Conservation (phyloP, 2,113 vertebrate species). For the Misgurnus anguillicaudatus region DNA sequence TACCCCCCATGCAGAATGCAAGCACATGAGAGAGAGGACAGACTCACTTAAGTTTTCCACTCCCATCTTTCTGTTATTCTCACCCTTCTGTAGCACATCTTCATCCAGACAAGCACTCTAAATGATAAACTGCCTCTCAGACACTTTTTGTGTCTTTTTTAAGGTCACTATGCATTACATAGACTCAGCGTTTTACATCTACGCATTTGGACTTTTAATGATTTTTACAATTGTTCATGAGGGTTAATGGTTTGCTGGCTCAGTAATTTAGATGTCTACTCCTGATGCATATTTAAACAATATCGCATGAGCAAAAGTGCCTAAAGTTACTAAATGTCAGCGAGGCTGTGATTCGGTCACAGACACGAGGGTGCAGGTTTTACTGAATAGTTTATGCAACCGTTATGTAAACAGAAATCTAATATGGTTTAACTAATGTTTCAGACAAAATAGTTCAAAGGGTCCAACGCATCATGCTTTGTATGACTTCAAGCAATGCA, state of each 20-base stretch:
- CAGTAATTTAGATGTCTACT: neutral
- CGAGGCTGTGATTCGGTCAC: too few relatives aligned
- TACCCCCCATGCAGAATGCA: constrained; percentile 27
- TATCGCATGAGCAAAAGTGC: neutral
- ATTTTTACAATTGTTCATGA: neutral
- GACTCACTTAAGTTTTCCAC: constrained; percentile 25
- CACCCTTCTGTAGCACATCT: constrained; percentile 12
- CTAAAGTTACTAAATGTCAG: too few relatives aligned
- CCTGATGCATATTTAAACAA: neutral
- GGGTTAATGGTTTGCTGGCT: neutral
- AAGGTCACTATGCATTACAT: neutral
- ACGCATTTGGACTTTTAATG: neutral
- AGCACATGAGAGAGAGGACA: constrained; percentile 35
- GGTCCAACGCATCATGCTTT: too few relatives aligned
- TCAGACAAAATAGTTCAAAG: too few relatives aligned
- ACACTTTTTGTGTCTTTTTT: constrained; percentile 1
- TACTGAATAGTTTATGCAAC: too few relatives aligned
- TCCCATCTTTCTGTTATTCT: constrained; percentile 4
- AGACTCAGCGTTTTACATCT: neutral
- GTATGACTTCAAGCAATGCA: too few relatives aligned
- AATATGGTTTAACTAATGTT: too few relatives aligned
- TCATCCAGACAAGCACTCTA: constrained; percentile 8
- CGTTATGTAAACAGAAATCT: too few relatives aligned
- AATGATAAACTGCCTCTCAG: neutral
- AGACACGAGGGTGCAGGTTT: too few relatives aligned